A percentile compares a stretch with the other conserved stretches of the same genome.
These are phyloP conservation scores for Margaritifera margaritifera DNA, from an alignment of 2,888 invertebrate species.

Conservation along the genomic window DNA sequence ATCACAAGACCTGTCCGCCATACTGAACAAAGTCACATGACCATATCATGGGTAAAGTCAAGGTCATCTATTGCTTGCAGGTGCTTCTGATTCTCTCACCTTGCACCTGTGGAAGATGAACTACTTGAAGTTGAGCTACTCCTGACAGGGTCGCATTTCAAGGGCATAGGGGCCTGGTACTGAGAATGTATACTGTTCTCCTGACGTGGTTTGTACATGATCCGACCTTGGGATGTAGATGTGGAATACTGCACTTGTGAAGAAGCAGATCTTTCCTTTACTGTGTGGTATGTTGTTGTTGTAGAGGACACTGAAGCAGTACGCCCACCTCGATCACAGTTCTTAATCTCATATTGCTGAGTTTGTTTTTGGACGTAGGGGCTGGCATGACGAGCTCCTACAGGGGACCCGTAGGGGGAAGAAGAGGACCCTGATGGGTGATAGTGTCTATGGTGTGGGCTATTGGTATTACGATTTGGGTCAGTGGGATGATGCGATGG, in stretches of 20 bases:
- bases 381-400: conserved; percentile 36
- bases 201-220: conserved; percentile 45
- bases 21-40: too few species aligned
- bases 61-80: too few species aligned
- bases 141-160: conserved; percentile 74
- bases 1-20: too few species aligned
- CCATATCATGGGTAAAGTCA: too few species aligned
- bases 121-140: conserved; percentile 17
- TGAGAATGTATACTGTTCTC: conserved; percentile 59
- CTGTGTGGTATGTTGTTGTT: conserved; percentile 16
- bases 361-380: conserved; percentile 24
- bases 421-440: conserved; percentile 23
- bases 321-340: conserved; percentile 13
- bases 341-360: conserved; percentile 12
- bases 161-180: conserved; percentile 75
- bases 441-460: conserved; percentile 23
- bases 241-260: conserved; percentile 56
- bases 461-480: conserved; percentile 10
- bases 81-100: conserved; percentile 26
- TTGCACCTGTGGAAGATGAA: conserved; percentile 33
- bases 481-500: conserved; percentile 28
- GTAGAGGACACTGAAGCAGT: conserved; percentile 24
- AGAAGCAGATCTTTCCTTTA: conserved; percentile 29
- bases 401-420: conserved; percentile 25
- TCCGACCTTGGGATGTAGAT: conserved; percentile 47